phyloP scores from a whole-genome alignment of 2,113 vertebrate species.

The Cyprinus carpio region DNA sequence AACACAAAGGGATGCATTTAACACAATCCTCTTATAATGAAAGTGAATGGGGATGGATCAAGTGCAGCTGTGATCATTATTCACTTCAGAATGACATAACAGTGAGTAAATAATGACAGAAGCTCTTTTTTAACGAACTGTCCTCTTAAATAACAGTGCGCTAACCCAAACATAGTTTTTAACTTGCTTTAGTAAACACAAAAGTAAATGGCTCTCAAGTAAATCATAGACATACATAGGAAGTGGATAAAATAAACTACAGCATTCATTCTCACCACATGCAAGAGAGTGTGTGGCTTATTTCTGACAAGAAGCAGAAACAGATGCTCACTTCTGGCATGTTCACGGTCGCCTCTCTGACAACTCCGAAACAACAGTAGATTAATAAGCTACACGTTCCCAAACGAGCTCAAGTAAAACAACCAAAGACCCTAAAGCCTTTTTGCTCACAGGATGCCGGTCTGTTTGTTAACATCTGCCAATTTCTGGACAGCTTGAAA shows the following conservation, averaged over 20 bases:
- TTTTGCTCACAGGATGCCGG: slow-evolving; percentile 3
- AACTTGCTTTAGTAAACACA: neutral
- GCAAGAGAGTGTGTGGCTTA: neutral
- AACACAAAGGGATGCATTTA: neutral
- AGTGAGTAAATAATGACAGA: neutral
- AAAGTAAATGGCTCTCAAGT: slow-evolving; percentile 3
- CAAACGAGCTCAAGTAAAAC: slow-evolving; percentile 13
- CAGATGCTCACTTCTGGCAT: slow-evolving; percentile 29
- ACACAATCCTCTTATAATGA: neutral
- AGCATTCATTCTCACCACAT: slow-evolving; percentile 1
- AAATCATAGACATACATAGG: slow-evolving; percentile 14
- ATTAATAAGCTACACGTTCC: slow-evolving; percentile 5
- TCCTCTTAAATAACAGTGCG: neutral
- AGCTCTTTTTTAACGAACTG: neutral
- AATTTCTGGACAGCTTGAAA: slow-evolving; percentile 51
- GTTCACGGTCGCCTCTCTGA: neutral
- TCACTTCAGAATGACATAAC: neutral
- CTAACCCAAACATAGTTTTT: neutral
- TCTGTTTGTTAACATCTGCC: slow-evolving; percentile 43
- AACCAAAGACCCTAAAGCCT: neutral
- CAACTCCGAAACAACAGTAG: slow-evolving; percentile 1
- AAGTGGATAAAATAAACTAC: slow-evolving; percentile 33
- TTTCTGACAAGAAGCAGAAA: slow-evolving; percentile 39
- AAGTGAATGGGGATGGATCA: neutral
- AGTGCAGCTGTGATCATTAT: neutral